These are phyloP conservation scores for Myanophis thanlyinensis DNA, from an alignment of 2,113 vertebrate genomes.

Conservation along the genomic window DNA sequence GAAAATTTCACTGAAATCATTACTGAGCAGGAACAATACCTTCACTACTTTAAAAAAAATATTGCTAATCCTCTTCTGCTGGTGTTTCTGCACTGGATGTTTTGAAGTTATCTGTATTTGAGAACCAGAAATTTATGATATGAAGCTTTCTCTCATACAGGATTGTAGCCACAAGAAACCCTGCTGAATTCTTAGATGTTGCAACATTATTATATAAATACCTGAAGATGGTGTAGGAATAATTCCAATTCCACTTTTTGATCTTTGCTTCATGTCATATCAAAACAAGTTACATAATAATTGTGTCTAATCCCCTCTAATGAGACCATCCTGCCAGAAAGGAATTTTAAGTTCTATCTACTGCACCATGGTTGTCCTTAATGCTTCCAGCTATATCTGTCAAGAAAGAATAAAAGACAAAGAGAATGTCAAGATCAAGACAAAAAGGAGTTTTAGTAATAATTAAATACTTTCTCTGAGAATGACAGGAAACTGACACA, in stretches of 20 bases:
- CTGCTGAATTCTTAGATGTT: background rate
- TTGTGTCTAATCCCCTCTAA: constrained; percentile 25
- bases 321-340: constrained; percentile 7
- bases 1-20: background rate
- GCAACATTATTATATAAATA: background rate
- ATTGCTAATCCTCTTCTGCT: background rate
- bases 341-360: constrained; percentile 19
- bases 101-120: background rate
- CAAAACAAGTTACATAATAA: background rate
- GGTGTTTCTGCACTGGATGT: background rate
- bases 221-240: background rate
- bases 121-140: background rate
- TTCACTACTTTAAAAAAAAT: background rate
- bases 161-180: background rate
- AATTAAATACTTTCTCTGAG: background rate
- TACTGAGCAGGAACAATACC: background rate
- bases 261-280: background rate
- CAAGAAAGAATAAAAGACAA: constrained; percentile 4
- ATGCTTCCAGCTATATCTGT: constrained; percentile 27
- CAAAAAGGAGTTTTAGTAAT: background rate
- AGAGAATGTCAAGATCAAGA: background rate
- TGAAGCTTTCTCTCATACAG: background rate
- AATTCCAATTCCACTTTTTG: background rate
- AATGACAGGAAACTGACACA: background rate
- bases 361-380: constrained; percentile 1